Evolutionary conservation across 2,888 invertebrate genomes (phyloP).

Genomic region (Osmoderma eremita): DNA sequence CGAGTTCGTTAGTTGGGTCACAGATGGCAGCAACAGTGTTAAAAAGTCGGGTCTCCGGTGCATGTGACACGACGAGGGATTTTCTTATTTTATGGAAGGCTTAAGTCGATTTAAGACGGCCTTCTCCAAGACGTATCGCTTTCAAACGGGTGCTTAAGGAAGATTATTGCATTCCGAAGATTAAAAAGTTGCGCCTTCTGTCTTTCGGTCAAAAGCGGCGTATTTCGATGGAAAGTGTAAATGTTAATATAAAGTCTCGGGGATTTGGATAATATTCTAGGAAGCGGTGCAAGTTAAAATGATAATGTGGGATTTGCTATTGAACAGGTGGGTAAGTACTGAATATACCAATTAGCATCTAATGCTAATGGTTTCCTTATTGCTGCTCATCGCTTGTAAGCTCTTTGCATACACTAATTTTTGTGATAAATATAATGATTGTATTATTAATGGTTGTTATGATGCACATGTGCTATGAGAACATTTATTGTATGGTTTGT

Average conservation of each 20-base stretch:
- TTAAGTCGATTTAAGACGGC: conserved; percentile 42
- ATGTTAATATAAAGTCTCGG: too few relatives aligned
- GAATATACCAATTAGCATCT: too few relatives aligned
- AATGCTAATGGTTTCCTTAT: too few relatives aligned
- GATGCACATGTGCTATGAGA: too few relatives aligned
- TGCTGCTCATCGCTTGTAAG: too few relatives aligned
- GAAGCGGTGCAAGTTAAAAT: not conserved
- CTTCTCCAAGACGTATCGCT: conserved; percentile 42
- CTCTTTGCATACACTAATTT: too few relatives aligned
- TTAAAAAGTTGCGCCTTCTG: conserved; percentile 38
- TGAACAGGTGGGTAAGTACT: too few relatives aligned
- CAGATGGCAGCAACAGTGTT: conserved; percentile 39
- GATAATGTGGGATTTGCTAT: too few relatives aligned
- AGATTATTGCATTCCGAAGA: conserved; percentile 44
- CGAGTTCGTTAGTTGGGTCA: conserved; percentile 9
- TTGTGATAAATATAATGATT: too few relatives aligned
- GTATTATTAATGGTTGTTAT: too few relatives aligned
- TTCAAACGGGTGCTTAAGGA: conserved; percentile 41
- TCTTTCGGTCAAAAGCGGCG: conserved; percentile 24
- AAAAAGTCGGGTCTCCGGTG: conserved; percentile 32
- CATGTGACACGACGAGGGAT: conserved; percentile 36
- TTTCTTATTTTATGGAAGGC: conserved; percentile 43
- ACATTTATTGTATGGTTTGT: too few relatives aligned
- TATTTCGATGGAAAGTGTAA: too few relatives aligned
- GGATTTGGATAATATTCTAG: not conserved